Evolutionary conservation across 1,140 invertebrate genomes (phyloP), one percentile per base, ranked within the genome.

Genomic region (Halictus rubicundus): DNA sequence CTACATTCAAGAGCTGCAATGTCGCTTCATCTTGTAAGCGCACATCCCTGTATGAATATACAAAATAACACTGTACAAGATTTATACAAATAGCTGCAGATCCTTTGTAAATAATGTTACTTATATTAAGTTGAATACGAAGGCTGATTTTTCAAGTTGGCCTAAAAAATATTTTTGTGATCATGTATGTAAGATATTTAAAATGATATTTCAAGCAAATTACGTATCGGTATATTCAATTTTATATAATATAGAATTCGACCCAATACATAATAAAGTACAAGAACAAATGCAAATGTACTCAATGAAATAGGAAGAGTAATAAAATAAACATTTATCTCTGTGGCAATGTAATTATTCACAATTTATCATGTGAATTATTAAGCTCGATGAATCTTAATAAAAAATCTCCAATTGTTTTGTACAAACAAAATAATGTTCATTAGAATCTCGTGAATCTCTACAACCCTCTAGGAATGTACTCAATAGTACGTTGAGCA

Each of bases 401-500:
- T 37, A 39, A 14, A 27, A 61, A 78, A 68, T 16, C 7, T 39
- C n/a, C 27, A 37, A 49, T 68, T 42, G 2, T 54, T 57, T 49
- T 70, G 60, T 37, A 32, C 19, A 39, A 71, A 63, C 27, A n/a
- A 14, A 71, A 77, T 5, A 32, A 27, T 12, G 14, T 46, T 69
- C 12, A 19, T 25, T 52, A 60, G 12, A 25, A 60, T 60, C 57
- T 72, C 46, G 57, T 57, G 32, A 84, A n/a, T n/a, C n/a, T 84
- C 54, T 80, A 80, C 60, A 57, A 68, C 74, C 74, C 60, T 54
- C 72, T 63, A 78, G 69, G 72, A 85, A 74, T 86, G 80, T 85
- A 85, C 77, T 83, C 77, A 60, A 60, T 63, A 42, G 59, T 86
- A 87, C 77, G 63, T 87, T 87, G 81, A 87, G 81, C 78, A 87